These are phyloP conservation scores for Neolamprologus modestus DNA, from an alignment of 2,113 vertebrate species.

Conservation along the genomic window DNA sequence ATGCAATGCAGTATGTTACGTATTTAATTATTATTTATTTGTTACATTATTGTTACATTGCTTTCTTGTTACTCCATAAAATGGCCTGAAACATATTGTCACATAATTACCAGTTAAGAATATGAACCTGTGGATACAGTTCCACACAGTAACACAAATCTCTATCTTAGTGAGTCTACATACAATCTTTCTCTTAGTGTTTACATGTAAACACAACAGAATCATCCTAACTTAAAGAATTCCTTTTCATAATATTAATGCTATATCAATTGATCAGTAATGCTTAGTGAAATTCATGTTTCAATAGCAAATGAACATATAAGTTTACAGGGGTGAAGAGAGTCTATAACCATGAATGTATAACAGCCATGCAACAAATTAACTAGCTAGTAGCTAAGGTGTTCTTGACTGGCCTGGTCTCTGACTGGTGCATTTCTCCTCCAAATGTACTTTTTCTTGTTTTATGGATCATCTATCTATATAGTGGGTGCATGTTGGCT, in stretches of 20 bases:
- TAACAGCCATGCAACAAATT: neutral
- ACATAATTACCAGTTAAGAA: neutral
- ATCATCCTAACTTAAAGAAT: neutral
- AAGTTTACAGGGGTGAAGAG: neutral
- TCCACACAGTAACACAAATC: neutral
- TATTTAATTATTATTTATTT: neutral
- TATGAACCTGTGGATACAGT: neutral
- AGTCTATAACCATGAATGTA: neutral
- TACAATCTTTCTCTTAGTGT: neutral
- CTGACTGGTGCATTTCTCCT: neutral
- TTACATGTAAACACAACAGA: neutral
- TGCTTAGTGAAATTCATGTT: neutral
- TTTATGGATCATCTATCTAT: neutral
- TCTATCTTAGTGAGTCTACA: neutral
- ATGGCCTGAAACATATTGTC: neutral
- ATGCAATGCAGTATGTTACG: neutral
- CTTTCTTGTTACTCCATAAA: neutral
- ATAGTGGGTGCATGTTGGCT: neutral
- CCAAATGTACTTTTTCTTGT: neutral
- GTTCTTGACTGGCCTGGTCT: neutral
- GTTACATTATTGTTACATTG: neutral
- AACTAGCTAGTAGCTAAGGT: neutral
- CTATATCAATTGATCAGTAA: neutral
- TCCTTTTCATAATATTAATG: neutral
- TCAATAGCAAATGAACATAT: neutral